Conservation (phyloP, 2,888 invertebrate species). For the Ochropleura leucogaster region DNA sequence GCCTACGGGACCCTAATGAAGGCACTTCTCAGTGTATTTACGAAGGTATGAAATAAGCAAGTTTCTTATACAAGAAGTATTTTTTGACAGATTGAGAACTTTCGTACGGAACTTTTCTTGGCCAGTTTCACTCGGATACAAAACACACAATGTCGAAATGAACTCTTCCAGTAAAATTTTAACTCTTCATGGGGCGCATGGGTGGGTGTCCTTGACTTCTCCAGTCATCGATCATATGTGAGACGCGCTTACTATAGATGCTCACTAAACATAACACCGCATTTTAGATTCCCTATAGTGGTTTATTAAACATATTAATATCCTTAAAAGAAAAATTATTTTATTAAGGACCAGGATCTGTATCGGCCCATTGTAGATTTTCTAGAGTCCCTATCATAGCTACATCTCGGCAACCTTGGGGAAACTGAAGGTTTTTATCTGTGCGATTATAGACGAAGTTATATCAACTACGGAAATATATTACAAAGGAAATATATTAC, state of each 20-base stretch:
- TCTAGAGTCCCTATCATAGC: too few relatives aligned
- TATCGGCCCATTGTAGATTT: too few relatives aligned
- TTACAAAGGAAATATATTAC: too few relatives aligned
- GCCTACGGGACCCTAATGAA: not conserved
- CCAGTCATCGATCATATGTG: constrained; percentile 78
- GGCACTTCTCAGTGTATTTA: too few relatives aligned
- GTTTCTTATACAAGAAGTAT: not conserved
- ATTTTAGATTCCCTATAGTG: constrained; percentile 54
- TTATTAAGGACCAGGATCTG: too few relatives aligned
- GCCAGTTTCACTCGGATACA: not conserved
- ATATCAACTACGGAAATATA: too few relatives aligned
- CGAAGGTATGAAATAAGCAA: not conserved
- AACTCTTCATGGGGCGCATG: constrained; percentile 66
- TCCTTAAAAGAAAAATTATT: constrained; percentile 2
- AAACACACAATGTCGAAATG: not conserved
- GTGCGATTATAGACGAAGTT: too few relatives aligned
- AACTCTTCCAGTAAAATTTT: constrained; percentile 58
- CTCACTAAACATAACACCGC: constrained; percentile 66
- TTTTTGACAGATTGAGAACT: too few relatives aligned
- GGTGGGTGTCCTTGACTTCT: constrained; percentile 78
- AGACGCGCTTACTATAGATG: constrained; percentile 67
- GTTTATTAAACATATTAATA: constrained; percentile 31
- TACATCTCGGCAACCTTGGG: too few relatives aligned
- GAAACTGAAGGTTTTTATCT: too few relatives aligned
- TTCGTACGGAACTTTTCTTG: not conserved